These are phyloP conservation scores for Aphyosemion australe DNA, from an alignment of 2,113 vertebrate genomes.

Conservation along the genomic window DNA sequence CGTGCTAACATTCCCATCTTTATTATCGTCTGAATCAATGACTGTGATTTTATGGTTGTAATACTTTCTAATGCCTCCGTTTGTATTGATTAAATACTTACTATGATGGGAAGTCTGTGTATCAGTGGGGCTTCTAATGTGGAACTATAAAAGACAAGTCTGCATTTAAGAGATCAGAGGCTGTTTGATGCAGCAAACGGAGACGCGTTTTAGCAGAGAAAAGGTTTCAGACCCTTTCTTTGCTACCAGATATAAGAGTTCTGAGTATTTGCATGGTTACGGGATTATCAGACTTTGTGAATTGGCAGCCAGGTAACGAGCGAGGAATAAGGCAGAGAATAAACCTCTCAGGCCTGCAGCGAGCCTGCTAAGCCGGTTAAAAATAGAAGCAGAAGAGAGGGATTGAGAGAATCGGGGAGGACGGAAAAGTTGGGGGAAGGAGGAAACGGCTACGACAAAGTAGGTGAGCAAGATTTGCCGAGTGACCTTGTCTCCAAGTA, in stretches of 20 bases:
- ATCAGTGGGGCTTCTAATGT: not conserved
- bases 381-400: slow-evolving; percentile 70
- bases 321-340: slow-evolving; percentile 62
- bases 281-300: slow-evolving; percentile 66
- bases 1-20: slow-evolving; percentile 20
- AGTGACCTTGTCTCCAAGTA: slow-evolving; percentile 52
- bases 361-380: slow-evolving; percentile 70
- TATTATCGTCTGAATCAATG: slow-evolving; percentile 39
- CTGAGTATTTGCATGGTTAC: slow-evolving; percentile 31
- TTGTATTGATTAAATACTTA: slow-evolving; percentile 39
- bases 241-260: slow-evolving; percentile 26
- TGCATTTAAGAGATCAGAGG: not conserved
- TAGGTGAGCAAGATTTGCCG: slow-evolving; percentile 53
- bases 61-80: slow-evolving; percentile 34
- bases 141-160: not conserved
- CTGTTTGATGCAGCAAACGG: not conserved
- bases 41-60: slow-evolving; percentile 32
- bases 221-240: not conserved
- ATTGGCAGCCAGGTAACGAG: slow-evolving; percentile 66
- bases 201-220: not conserved
- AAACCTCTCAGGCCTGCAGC: slow-evolving; percentile 57
- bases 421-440: slow-evolving; percentile 46
- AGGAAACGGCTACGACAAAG: slow-evolving; percentile 29
- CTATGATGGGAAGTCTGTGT: slow-evolving; percentile 14
- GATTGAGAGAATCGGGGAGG: slow-evolving; percentile 61